phyloP scores from a whole-genome alignment of 1,140 invertebrate species.

The Arctopsyche grandis region DNA sequence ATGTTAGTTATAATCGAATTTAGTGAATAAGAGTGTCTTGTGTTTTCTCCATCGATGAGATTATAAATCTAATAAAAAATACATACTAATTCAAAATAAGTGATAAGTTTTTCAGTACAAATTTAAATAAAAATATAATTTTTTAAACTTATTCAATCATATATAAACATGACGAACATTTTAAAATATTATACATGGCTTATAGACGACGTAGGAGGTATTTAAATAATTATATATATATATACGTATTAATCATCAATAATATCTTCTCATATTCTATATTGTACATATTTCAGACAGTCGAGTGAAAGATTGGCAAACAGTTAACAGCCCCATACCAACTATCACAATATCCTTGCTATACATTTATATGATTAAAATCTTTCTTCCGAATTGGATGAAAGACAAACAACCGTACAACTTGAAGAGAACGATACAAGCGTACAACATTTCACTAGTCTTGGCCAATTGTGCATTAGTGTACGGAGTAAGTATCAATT shows the following conservation, averaged over 20 bases:
- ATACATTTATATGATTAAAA: constrained; percentile 74
- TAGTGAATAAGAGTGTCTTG: no score
- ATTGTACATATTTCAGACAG: not conserved
- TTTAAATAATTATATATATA: not conserved
- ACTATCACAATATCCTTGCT: constrained; percentile 66
- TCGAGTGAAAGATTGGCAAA: constrained; percentile 66
- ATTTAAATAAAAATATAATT: no score
- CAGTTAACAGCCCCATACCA: constrained; percentile 68
- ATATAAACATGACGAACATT: not conserved
- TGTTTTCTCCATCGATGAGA: no score
- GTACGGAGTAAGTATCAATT: constrained; percentile 59
- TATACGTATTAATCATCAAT: not conserved
- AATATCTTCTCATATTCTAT: not conserved
- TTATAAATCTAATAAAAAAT: no score
- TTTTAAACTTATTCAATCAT: no score
- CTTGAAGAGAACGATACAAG: constrained; percentile 59
- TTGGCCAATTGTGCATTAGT: constrained; percentile 59
- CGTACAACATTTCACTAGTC: constrained; percentile 64
- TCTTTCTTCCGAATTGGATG: constrained; percentile 70
- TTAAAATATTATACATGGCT: not conserved
- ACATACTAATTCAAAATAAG: no score
- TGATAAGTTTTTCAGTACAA: no score
- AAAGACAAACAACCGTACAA: constrained; percentile 57
- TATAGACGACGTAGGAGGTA: constrained; percentile 6
- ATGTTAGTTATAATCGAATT: no score